Percentiles rank a stretch among this genome's conserved stretches.
phyloP scores from a whole-genome alignment of 2,113 vertebrate species.

The Eulacestoma nigropectus region DNA sequence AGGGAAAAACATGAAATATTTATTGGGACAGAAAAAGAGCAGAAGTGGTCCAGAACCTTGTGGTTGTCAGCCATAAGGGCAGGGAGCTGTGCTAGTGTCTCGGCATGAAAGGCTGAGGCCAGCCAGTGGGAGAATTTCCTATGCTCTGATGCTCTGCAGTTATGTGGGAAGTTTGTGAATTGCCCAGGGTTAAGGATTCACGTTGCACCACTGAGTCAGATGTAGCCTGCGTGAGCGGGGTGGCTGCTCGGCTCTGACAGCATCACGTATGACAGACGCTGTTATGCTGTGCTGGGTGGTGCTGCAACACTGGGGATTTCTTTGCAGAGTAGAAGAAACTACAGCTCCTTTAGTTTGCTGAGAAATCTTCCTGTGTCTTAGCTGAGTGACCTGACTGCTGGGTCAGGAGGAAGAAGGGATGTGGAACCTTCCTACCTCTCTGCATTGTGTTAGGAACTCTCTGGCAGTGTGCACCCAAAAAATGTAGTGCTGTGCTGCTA shows the following conservation, averaged over 20 bases:
- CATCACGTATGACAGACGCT: not conserved
- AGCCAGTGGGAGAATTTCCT: not conserved
- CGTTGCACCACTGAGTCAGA: not conserved
- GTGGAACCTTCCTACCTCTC: not conserved
- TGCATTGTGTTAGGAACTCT: not conserved
- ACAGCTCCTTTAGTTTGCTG: not conserved
- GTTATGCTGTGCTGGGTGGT: not conserved
- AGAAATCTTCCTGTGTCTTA: not conserved
- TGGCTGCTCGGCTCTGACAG: not conserved
- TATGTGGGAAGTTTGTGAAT: not conserved
- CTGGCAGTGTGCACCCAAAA: not conserved
- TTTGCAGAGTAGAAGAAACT: not conserved
- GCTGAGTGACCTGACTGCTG: not conserved
- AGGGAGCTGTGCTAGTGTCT: not conserved
- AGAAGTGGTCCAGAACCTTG: not conserved
- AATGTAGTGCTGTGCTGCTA: not conserved
- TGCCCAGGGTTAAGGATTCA: not conserved
- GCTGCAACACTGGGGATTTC: not conserved
- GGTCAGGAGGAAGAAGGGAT: not conserved
- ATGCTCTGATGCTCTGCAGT: not conserved
- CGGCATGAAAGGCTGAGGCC: fast-evolving
- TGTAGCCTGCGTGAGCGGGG: fast-evolving
- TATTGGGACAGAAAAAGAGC: not conserved
- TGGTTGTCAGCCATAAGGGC: not conserved
- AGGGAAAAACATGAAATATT: not conserved